These are phyloP conservation scores for Aselliscus stoliczkanus DNA, from an alignment of 2,797 vertebrate species.

Conservation along the genomic window DNA sequence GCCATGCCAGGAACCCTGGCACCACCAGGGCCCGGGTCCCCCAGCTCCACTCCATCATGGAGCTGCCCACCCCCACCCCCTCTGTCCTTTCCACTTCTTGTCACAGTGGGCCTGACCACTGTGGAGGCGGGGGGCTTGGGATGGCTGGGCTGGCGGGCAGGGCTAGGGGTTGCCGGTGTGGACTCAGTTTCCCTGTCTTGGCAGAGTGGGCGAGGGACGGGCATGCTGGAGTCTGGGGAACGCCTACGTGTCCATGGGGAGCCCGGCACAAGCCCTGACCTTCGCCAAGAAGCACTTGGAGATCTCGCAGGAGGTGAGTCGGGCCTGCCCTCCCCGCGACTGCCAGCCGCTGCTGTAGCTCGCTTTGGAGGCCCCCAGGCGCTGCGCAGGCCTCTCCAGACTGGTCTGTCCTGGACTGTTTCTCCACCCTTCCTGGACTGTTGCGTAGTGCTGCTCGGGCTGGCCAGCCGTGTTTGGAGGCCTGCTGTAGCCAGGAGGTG, in stretches of 20 bases:
- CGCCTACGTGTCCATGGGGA: conserved; percentile 92
- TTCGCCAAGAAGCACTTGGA: conserved; percentile 94
- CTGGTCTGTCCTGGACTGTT: fast-evolving
- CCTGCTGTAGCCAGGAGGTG: background rate
- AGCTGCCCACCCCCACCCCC: background rate
- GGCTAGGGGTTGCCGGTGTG: background rate
- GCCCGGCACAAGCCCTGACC: conserved; percentile 91
- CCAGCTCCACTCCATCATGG: fast-evolving
- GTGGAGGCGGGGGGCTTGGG: background rate
- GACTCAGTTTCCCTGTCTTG: conserved; percentile 23
- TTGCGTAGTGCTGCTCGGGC: fast-evolving
- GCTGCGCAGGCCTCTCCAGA: fast-evolving
- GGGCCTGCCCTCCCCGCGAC: fast-evolving
- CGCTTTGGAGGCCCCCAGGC: fast-evolving
- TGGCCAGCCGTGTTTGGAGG: fast-evolving
- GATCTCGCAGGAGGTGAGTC: conserved; percentile 93
- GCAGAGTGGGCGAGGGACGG: conserved; percentile 95
- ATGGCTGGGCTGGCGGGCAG: background rate
- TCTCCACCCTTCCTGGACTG: fast-evolving
- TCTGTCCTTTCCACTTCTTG: conserved; percentile 25
- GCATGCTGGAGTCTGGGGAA: conserved; percentile 98
- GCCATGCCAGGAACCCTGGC: background rate
- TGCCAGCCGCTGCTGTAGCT: background rate
- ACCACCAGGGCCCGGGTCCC: fast-evolving
- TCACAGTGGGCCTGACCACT: conserved; percentile 30